These are phyloP conservation scores for Suillia variegata DNA, from an alignment of 2,888 invertebrate species.

Conservation along the genomic window DNA sequence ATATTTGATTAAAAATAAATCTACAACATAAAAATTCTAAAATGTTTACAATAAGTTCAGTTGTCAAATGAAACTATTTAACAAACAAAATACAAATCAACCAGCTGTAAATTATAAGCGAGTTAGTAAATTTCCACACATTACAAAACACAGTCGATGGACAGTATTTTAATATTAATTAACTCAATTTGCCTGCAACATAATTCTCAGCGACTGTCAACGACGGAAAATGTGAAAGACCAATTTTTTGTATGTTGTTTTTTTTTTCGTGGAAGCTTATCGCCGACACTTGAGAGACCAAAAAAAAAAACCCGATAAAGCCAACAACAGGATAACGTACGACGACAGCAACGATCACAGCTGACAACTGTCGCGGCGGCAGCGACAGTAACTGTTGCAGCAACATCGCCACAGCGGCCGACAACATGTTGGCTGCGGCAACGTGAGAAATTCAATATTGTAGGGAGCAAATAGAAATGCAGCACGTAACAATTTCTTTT, in stretches of 20 bases:
- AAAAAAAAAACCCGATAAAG: not conserved
- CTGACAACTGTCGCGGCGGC: not conserved
- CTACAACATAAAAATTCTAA: too few relatives aligned
- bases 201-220: not conserved
- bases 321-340: not conserved
- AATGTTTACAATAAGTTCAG: too few relatives aligned
- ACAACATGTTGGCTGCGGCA: slow-evolving; percentile 5
- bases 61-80: too few relatives aligned
- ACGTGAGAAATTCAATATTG: too few relatives aligned
- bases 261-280: too few relatives aligned
- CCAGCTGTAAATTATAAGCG: too few relatives aligned
- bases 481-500: not conserved
- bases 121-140: too few relatives aligned
- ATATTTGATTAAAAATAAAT: too few relatives aligned
- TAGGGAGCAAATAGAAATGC: not conserved
- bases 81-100: too few relatives aligned
- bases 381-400: not conserved
- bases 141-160: too few relatives aligned
- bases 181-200: too few relatives aligned
- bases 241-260: slow-evolving; percentile 8
- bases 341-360: not conserved
- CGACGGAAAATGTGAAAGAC: slow-evolving; percentile 5
- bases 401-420: not conserved
- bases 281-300: not conserved
- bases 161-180: too few relatives aligned